Evolutionary conservation across 1,140 invertebrate genomes (phyloP), one percentile per base, ranked within the genome.

Genomic region (Grapholita molesta): DNA sequence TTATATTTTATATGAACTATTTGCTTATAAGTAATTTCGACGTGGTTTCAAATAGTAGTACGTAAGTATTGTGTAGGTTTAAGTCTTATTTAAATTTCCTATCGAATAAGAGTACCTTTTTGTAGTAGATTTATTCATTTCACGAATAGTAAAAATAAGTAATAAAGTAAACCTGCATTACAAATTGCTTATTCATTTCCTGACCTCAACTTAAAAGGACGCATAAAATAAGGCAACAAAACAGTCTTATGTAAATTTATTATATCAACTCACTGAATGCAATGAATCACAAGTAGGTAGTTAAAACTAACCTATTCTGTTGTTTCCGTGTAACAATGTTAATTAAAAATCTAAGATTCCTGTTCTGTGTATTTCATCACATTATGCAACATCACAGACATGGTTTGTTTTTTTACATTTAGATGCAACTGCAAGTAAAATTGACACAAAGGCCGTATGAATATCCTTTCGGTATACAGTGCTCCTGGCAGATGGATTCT

Each of bases 381-480:
- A n/a, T 28, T 52, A 24, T 25, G 15, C 15, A 67, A 30, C 23
- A 35, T 57, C 30, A 38, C 65, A 64, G 42, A 8, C 18, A 9
- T 21, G 42, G 5, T 48, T 52, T 68, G 66, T 64, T 55, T 21
- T 23, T 67, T 69, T 33, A 1, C 35, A 65, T 55, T 72, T 74
- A 79, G 4, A 77, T 64, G 64, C 88, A 89, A 72, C 78, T 87
- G 70, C 89, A 91, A 24, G 75, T 84, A 8, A 76, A 71, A 21
- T 78, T 81, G 25, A 87, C 75, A 48, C 87, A 91, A 21, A 91
- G 72, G 4, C 86, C 86, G 68, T 82, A 85, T 24, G 82, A 79
- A 38, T 88, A 88, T 67, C 86, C 84, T 72, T 88, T 88, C 25
- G 80, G 84, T 8, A 88, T 69, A 57, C 86, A 88, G 64, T 81